Evolutionary conservation across 2,888 invertebrate genomes (phyloP), one percentile per base, ranked within the genome.

Genomic region (Hyles lineata): DNA sequence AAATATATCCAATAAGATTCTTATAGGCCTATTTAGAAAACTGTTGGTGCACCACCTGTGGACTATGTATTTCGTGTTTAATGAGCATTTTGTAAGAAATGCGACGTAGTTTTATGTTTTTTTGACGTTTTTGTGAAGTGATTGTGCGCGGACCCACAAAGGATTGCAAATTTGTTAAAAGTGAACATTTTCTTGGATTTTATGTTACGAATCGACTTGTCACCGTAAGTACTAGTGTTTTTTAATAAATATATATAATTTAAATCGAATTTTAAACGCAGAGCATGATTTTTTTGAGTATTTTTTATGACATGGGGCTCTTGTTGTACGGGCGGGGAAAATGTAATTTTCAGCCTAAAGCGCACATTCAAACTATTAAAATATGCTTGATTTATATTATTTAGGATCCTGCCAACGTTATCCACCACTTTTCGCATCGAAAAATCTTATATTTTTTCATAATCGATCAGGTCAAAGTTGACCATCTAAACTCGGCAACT

Each of bases 11-110:
- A 90, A 92, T 92, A 93, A 93, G 92, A 94, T 90, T 93, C 92
- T 87, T 92, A 89, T 94, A 94, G 93, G 93, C 93, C 93, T 92
- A 93, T 92, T 92, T 91, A 86, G 83, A 84, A 80, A 78, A 83
- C 79, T 77, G 70, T 73, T 76, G 67, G 75, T 84, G 82, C 79
- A 72, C 76, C 77, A 72, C 76, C 78, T n/a, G 59, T 75, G 83
- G 84, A 82, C 81, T 73, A 43, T 79, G 62, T 69, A 83, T 80
- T 86, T 80, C 84, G 74, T 55, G 82, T 83, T 87, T 90, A 85
- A 86, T 76, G 76, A 72, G 76, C 73, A 78, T 85, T 91, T 87
- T 83, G 78, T 29, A 43, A 61, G 71, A 82, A 85, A 85, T 77
- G 77, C 78, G 3, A 69, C 70, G 74, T 77, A 76, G 76, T 76